A percentile compares a stretch with the other conserved stretches of the same genome.
phyloP scores from a whole-genome alignment of 2,113 vertebrate genomes.

The Bos javanicus region DNA sequence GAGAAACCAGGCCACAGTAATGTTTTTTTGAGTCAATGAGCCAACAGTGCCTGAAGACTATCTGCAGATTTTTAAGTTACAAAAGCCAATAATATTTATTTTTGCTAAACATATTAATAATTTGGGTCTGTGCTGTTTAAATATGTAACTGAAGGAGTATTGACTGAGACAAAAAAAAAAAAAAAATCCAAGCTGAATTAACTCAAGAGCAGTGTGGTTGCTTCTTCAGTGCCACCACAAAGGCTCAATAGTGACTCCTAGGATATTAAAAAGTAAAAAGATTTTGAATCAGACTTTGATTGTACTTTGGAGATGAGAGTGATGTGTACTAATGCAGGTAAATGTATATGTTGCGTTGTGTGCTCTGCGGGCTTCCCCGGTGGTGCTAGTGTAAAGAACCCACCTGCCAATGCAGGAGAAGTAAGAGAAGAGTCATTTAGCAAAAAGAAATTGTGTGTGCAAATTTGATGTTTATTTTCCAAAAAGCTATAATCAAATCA shows the following conservation, averaged over 20 bases:
- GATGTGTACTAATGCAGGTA: neutral
- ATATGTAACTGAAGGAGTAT: neutral
- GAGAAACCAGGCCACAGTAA: neutral
- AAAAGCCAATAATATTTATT: neutral
- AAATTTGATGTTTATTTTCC: constrained; percentile 36
- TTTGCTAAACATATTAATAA: neutral
- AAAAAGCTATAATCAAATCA: constrained; percentile 4
- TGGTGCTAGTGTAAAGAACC: neutral
- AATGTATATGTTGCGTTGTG: neutral
- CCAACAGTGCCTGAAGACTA: neutral
- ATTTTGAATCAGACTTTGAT: neutral
- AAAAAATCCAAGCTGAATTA: neutral
- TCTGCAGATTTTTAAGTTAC: neutral
- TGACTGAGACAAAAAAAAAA: neutral
- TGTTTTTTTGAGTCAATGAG: neutral
- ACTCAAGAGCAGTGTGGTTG: neutral
- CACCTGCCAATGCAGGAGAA: neutral
- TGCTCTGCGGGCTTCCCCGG: neutral
- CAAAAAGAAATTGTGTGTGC: neutral
- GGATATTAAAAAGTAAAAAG: neutral
- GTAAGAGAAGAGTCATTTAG: neutral
- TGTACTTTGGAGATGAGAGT: neutral
- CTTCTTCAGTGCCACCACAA: neutral
- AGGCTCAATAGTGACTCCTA: neutral
- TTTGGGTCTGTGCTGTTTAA: neutral